Base-by-base conservation (phyloP, 2,113 vertebrate genomes). In the Falcunculus frontatus region DNA sequence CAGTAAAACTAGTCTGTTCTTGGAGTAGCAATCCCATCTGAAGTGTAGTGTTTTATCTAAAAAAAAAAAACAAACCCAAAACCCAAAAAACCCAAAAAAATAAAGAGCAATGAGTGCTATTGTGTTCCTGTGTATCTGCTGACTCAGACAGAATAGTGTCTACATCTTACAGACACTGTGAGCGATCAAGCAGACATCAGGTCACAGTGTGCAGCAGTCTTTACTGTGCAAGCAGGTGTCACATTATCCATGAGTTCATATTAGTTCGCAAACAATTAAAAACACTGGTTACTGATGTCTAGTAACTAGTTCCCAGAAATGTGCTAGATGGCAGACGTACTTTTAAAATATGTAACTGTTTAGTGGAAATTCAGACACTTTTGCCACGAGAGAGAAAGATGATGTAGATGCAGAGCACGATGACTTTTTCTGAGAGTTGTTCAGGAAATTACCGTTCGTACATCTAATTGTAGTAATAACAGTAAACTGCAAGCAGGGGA, bases 261-360 rank as follows among this genome's bases (percentile, higher is more conserved):
- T 57, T 49, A 85, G 57, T 73, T 97, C 67, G 56, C 17, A 96
- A 74, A 53, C 42, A 41, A 50, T 91, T 78, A 53, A 53, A 93
- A 91, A 76, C 56, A 93, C 21, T 88, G 29, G 30, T 76, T 87
- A 91, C 70, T 83, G 19, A 72, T 86, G 33, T 47, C 50, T 86
- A 76, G 59, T 81, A 62, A 56, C 87, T 96, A 94, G 32, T 94
- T 97, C 77, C 65, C 87, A 52, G 22, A 13, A 94, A 75, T 25
- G 52, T 96, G 49, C 72, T 89, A 94, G 79, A 78, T 77, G 65
- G 35, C 21, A 93, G 65, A 26, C 93, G 22, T 88, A 67, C 90
- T 95, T 93, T 73, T 93, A 84, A 79, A 18, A 89, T 73, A 46
- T 3, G 2, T 77, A 88, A 65, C n/a, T 63, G 8, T 69, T 91